Evolutionary conservation across 2,888 invertebrate species (phyloP), one percentile per base, ranked within the genome.

Genomic region (Mesochorus sp.): DNA sequence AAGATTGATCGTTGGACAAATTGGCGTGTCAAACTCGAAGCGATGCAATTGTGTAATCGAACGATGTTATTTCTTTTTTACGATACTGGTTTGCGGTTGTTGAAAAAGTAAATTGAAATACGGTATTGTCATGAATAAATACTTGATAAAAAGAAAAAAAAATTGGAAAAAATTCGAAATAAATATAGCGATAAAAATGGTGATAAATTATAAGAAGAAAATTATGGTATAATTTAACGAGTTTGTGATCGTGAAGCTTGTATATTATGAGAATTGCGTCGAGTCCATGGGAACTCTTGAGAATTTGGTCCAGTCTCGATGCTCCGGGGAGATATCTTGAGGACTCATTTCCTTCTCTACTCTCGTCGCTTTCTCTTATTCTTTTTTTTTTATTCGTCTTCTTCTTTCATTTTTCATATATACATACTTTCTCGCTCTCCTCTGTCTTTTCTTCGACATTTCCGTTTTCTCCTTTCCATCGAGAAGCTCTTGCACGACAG

Each of bases 1-100:
- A 59, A 77, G 76, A 77, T 77, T 72, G 76, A 77, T 77, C 72
- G 72, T 53, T 44, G 53, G 66, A 77, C 76, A 77, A 72, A 77
- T 77, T 77, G 72, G 55, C 72, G 76, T 72, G 76, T 72, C 72
- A 77, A 77, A 67, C 66, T 77, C 34, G 47, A 2, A 21, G 26
- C 53, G 61, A 72, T 72, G 72, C 76, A 77, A 66, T 59, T 71
- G 55, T n/a, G 55, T 64, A 64, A 67, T 72, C 64, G 76, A 66
- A 77, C 71, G 28, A 42, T 21, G 8, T 14, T 8, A 37, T 67
- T 67, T 72, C 72, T 77, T 51, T 31, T 61, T 51, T 62, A 61
- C 49, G 42, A 47, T 28, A 34, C 28, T 70, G 26, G 5, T 42
- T 21, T 44, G 5, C 26, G 21, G 21, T 39, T 3, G 19, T 42